Percentiles rank a stretch among this genome's conserved stretches.
phyloP scores from a whole-genome alignment of 2,113 vertebrate genomes.

The Heterotis niloticus region DNA sequence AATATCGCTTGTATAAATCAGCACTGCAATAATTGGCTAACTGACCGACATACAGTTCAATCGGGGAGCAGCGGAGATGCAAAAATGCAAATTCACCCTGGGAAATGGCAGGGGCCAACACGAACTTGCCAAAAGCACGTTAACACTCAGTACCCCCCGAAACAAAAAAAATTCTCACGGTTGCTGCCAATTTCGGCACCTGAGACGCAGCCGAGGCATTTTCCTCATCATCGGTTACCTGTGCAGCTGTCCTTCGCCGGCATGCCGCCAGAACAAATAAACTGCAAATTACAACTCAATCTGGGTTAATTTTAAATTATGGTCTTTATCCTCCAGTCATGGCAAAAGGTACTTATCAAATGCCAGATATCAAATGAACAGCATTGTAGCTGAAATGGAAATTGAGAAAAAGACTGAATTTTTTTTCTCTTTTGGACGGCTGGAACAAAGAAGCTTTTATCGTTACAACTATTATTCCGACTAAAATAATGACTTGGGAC shows the following conservation, averaged over 20 bases:
- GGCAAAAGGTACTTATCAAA: neutral
- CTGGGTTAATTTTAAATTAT: slow-evolving; percentile 2
- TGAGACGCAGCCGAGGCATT: neutral
- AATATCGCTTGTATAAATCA: slow-evolving; percentile 94
- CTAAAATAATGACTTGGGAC: no score
- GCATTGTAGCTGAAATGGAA: neutral
- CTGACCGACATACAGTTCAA: slow-evolving; percentile 98
- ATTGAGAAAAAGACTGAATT: neutral
- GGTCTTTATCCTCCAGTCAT: neutral
- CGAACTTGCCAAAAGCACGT: slow-evolving; percentile 1
- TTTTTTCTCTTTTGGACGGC: no score
- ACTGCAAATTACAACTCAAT: slow-evolving; percentile 6
- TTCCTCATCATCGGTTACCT: neutral
- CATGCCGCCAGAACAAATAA: slow-evolving; percentile 7
- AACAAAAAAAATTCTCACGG: neutral
- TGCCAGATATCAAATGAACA: neutral
- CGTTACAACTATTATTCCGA: no score
- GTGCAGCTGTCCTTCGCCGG: neutral
- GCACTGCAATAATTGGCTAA: slow-evolving; percentile 94
- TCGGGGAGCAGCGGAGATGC: slow-evolving; percentile 92
- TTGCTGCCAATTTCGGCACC: neutral
- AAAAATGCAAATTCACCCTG: slow-evolving; percentile 67
- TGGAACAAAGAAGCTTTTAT: no score
- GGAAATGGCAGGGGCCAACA: neutral
- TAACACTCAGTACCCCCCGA: slow-evolving; percentile 2